phyloP scores from a whole-genome alignment of 2,888 invertebrate genomes.

The Andrena dorsata region DNA sequence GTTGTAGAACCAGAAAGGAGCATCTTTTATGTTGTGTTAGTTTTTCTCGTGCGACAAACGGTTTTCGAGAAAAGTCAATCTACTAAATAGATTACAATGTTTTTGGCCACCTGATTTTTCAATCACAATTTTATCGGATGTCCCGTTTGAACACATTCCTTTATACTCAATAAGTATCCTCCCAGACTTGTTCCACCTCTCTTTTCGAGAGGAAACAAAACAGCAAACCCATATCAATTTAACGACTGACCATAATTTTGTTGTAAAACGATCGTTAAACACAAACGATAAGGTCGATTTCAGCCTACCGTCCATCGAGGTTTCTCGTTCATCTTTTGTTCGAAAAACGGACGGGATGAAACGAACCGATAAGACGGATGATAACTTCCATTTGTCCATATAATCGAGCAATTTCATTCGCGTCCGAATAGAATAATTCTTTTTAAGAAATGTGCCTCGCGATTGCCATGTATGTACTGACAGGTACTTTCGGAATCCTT shows the following conservation, averaged over 20 bases:
- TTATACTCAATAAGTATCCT: background rate
- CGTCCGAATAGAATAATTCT: background rate
- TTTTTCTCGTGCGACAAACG: too few relatives aligned
- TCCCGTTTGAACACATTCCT: slow-evolving; percentile 1
- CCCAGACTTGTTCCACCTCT: too few relatives aligned
- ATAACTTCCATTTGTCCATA: background rate
- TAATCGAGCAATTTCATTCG: background rate
- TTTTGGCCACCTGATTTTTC: too few relatives aligned
- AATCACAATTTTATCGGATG: slow-evolving; percentile 4
- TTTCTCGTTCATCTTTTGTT: background rate
- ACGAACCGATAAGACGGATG: background rate
- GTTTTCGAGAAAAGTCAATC: too few relatives aligned
- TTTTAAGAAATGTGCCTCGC: slow-evolving; percentile 72
- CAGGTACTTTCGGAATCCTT: slow-evolving; percentile 67
- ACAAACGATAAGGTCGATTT: background rate
- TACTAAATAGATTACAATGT: too few relatives aligned
- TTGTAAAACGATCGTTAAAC: background rate
- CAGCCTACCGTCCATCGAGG: background rate
- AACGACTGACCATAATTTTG: background rate
- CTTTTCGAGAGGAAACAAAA: too few relatives aligned
- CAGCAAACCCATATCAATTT: background rate
- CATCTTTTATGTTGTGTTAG: too few relatives aligned
- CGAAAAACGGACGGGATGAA: background rate
- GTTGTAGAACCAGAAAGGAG: too few relatives aligned
- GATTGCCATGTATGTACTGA: slow-evolving; percentile 73